Evolutionary conservation across 1,140 invertebrate genomes (phyloP).

Genomic region (Aculops lycopersici): DNA sequence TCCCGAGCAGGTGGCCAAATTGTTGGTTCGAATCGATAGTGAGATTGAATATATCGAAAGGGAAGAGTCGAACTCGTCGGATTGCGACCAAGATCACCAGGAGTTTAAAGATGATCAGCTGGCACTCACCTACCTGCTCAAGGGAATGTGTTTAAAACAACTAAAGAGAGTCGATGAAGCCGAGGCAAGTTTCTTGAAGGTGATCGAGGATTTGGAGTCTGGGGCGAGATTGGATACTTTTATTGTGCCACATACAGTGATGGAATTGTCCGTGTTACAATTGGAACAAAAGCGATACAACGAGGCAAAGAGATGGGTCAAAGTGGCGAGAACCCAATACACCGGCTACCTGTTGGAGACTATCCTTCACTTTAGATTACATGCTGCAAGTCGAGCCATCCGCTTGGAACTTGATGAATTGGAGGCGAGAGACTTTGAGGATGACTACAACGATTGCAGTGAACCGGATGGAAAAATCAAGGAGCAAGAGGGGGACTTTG

Average conservation of each 20-base stretch:
- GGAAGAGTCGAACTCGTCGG: not conserved
- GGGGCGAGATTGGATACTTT: slow-evolving; percentile 35
- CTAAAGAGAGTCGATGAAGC: slow-evolving; percentile 10
- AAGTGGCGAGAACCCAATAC: slow-evolving; percentile 31
- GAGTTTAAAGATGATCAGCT: slow-evolving; percentile 1
- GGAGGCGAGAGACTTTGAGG: too few species aligned
- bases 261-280: slow-evolving; percentile 48
- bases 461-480: too few species aligned
- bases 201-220: not conserved
- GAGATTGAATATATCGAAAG: slow-evolving; percentile 12
- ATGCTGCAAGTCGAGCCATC: slow-evolving; percentile 5
- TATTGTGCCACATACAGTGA: slow-evolving; percentile 46
- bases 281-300: slow-evolving; percentile 28
- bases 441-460: too few species aligned
- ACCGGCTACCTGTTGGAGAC: slow-evolving; percentile 11
- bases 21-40: slow-evolving; percentile 35
- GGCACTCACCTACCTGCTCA: slow-evolving; percentile 31
- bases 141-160: slow-evolving; percentile 45
- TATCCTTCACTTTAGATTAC: slow-evolving; percentile 8
- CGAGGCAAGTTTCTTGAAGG: not conserved
- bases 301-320: slow-evolving; percentile 33
- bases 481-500: too few species aligned
- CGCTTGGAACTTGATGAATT: too few species aligned
- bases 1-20: slow-evolving; percentile 26
- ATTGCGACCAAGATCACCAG: not conserved